Percentiles rank a stretch among this genome's conserved stretches.
Evolutionary conservation across 2,888 invertebrate species (phyloP).

Genomic region (Drosophila koepferae): DNA sequence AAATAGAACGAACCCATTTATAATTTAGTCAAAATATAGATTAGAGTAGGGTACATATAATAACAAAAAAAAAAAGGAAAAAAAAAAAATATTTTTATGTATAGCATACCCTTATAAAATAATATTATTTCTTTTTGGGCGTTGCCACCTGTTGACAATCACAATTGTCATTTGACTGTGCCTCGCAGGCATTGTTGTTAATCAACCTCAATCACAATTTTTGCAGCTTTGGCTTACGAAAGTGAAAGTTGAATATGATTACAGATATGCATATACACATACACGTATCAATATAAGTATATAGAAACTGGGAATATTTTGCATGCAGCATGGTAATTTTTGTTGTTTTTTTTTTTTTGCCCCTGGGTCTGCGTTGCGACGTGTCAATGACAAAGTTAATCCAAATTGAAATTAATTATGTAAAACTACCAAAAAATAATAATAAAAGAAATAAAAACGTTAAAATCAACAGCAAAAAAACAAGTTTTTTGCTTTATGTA

Average conservation of each 20-base stretch:
- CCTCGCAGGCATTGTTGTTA: slow-evolving; percentile 6
- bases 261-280: slow-evolving; percentile 27
- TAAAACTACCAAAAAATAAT: slow-evolving; percentile 28
- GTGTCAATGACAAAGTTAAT: slow-evolving; percentile 58
- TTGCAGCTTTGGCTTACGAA: slow-evolving; percentile 28
- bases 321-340: slow-evolving; percentile 13
- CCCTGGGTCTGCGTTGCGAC: slow-evolving; percentile 22
- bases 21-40: too few species aligned
- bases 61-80: too few species aligned
- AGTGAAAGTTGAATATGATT: slow-evolving; percentile 56
- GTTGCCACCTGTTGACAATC: slow-evolving; percentile 10
- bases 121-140: not conserved
- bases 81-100: not conserved
- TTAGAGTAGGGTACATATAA: too few species aligned
- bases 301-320: not conserved
- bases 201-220: slow-evolving; percentile 32
- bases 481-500: slow-evolving; percentile 48
- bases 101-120: not conserved
- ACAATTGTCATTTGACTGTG: slow-evolving; percentile 4
- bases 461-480: slow-evolving; percentile 14
- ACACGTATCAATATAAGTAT: slow-evolving; percentile 6
- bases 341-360: slow-evolving; percentile 3
- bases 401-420: slow-evolving; percentile 53
- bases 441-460: not conserved
- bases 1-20: too few species aligned